These are phyloP conservation scores for Oncorhynchus clarkii DNA, from an alignment of 2,113 vertebrate genomes.

Conservation along the genomic window DNA sequence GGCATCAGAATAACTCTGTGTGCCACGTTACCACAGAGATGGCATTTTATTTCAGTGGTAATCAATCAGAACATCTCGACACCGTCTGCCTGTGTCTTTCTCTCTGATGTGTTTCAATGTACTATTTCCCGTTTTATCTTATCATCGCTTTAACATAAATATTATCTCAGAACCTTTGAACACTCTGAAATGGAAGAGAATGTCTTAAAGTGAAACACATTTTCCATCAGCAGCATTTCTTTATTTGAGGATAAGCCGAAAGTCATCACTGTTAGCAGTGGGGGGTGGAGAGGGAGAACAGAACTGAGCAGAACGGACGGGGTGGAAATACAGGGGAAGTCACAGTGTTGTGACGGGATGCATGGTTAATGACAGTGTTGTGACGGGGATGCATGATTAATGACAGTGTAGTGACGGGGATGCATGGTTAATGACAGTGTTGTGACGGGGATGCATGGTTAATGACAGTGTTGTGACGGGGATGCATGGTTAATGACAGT, in stretches of 20 bases:
- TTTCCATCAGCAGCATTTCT: not conserved
- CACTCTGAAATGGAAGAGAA: slow-evolving; percentile 5
- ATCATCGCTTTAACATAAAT: slow-evolving; percentile 16
- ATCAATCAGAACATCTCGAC: slow-evolving; percentile 34
- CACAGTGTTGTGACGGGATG: not conserved
- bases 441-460: slow-evolving; percentile 46
- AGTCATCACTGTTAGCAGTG: slow-evolving; percentile 31
- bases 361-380: too few species aligned
- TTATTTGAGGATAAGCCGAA: slow-evolving; percentile 1
- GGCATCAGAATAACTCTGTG: slow-evolving; percentile 3
- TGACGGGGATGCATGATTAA: too few species aligned
- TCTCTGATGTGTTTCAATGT: slow-evolving; percentile 24
- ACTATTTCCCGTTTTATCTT: slow-evolving; percentile 13
- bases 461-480: slow-evolving; percentile 19
- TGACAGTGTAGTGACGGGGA: too few species aligned
- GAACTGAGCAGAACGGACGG: slow-evolving; percentile 1
- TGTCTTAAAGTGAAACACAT: slow-evolving; percentile 13
- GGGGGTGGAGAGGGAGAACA: slow-evolving; percentile 8
- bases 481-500: too few species aligned
- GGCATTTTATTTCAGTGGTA: slow-evolving; percentile 18
- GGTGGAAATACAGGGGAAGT: not conserved
- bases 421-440: not conserved
- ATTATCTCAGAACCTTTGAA: slow-evolving; percentile 12
- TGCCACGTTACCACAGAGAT: not conserved
- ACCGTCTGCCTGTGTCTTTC: not conserved